phyloP scores from a whole-genome alignment of 2,888 invertebrate species.

The Tromatobia lineatoria region DNA sequence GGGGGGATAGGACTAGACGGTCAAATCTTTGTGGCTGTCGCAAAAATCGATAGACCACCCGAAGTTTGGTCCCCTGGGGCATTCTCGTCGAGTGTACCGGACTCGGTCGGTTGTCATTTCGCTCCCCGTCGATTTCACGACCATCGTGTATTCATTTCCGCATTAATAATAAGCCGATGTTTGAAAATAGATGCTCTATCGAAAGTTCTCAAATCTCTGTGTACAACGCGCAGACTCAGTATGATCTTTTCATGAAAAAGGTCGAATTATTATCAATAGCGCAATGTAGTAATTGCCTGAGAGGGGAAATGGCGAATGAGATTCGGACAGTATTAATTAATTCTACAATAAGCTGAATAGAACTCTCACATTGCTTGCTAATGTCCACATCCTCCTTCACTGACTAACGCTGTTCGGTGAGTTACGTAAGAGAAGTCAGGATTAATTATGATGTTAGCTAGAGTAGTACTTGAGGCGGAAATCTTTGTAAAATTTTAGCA shows the following conservation, averaged over 20 bases:
- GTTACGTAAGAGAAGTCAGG: neutral
- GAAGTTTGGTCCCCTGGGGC: conserved; percentile 33
- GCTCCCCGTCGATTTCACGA: conserved; percentile 51
- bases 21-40: conserved; percentile 65
- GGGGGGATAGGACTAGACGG: conserved; percentile 42
- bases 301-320: conserved; percentile 22
- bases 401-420: neutral
- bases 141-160: conserved; percentile 41
- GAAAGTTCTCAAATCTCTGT: neutral
- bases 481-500: too few relatives aligned
- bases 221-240: neutral
- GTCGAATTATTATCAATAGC: neutral
- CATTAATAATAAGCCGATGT: conserved; percentile 60
- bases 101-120: conserved; percentile 42
- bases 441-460: too few relatives aligned
- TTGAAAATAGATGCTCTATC: conserved; percentile 17
- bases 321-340: conserved; percentile 78
- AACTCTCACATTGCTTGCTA: neutral
- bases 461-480: too few relatives aligned
- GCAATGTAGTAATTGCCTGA: neutral
- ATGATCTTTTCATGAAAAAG: neutral
- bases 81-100: conserved; percentile 33
- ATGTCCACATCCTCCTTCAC: neutral
- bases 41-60: conserved; percentile 62
- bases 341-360: conserved; percentile 61